These are phyloP conservation scores for Nycticorax nycticorax DNA, from an alignment of 2,113 vertebrate genomes.

Conservation along the genomic window DNA sequence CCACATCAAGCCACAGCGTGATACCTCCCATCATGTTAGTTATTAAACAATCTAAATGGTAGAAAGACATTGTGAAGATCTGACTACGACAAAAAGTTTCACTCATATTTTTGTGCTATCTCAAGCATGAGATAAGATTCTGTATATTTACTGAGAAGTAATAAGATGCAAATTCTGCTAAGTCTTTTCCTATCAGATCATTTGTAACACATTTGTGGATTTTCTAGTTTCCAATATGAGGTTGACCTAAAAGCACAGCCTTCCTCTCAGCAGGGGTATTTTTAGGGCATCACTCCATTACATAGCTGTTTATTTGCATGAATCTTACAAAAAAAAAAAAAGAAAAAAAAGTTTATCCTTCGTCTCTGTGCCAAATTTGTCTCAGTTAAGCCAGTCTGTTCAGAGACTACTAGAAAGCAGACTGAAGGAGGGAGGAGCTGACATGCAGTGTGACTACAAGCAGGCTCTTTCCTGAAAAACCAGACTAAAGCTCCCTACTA, in stretches of 20 bases:
- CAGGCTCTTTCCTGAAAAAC: background rate
- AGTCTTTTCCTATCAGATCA: background rate
- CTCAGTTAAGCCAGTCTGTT: background rate
- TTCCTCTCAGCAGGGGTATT: background rate
- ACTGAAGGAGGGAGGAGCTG: background rate
- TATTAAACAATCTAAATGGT: background rate
- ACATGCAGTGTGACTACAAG: background rate
- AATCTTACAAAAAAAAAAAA: background rate
- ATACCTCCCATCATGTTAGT: background rate
- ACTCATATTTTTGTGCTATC: background rate
- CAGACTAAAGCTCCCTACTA: background rate
- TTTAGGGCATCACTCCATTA: background rate
- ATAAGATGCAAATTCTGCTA: conserved; percentile 3
- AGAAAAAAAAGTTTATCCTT: background rate
- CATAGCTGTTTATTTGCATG: background rate
- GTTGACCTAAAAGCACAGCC: background rate
- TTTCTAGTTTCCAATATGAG: background rate
- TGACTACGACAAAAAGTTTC: background rate
- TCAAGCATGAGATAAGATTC: background rate
- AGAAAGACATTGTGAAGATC: background rate
- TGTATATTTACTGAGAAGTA: background rate
- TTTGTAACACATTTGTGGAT: background rate
- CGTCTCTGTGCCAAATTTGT: background rate
- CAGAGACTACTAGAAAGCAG: background rate
- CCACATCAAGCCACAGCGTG: background rate